Base-by-base conservation (phyloP, 2,888 invertebrate genomes). In the Hemistola chrysoprasaria region DNA sequence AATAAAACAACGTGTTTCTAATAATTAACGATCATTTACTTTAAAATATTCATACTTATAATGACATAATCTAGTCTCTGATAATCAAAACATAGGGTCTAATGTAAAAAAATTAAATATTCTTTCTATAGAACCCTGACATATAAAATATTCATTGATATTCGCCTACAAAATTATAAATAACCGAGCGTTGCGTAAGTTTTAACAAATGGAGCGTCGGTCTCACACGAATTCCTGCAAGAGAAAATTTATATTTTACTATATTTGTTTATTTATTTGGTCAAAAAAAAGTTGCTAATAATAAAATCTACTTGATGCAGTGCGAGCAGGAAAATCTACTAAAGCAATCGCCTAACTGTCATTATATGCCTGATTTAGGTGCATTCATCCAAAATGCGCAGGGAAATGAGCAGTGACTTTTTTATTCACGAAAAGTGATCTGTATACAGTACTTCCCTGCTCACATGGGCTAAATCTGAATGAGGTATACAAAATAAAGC, bases 111-210 rank as follows among this genome's bases (percentile, higher is more conserved):
- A 86, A 82, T 71, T 73, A 81, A 83, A 77, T 66, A 62, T 65
- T 68, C 62, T 68, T 72, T 64, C 69, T 78, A 77, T 67, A n/a
- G n/a, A 79, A 78, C 80, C 79, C 78, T 80, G 77, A 71, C 73
- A 65, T 78, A 66, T 73, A 75, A 80, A 75, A 76, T 76, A 79
- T 80, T 78, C 16, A 62, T 80, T 78, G 78, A 78, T 80, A 78
- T 71, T 75, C 66, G 66, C 67, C 85, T 85, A 86, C 82, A 67
- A 66, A 90, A 91, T 93, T 95, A 97, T 91, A 97, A 94, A 85
- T 97, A 97, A 85, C 97, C 97, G 84, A 97, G 92, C 65, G 96
- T 97, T 81, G 96, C 95, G 84, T 97, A 97, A 76, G 96, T 97
- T 93, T 97, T 97, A 88, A 96, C 96, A 91, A 96, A 97, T 78